Base-by-base conservation (phyloP, 2,888 invertebrate genomes). In the Exephanes ischioxanthus region DNA sequence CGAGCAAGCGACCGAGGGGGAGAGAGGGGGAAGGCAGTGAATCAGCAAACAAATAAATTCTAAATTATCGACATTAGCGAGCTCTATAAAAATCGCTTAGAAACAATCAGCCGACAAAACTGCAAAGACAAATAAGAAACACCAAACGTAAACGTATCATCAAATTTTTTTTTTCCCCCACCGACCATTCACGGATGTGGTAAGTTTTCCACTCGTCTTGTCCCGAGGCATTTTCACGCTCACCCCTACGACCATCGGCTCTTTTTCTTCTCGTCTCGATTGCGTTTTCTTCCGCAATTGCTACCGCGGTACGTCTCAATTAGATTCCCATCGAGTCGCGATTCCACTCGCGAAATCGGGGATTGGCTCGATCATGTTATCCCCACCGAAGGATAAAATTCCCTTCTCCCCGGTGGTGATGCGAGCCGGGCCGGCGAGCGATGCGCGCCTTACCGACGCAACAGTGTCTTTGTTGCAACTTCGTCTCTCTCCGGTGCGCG, bases 351-450 rank as follows among this genome's bases (percentile, higher is more conserved):
- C 19, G 30, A 0, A 22, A 11, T 30, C 84, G 5, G n/a, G 58
- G 82, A 85, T 85, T 85, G 85, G 83, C 79, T 66, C 67, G 67
- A 68, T 67, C 45, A 41, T 14, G 5, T 45, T 55, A 71, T 82
- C 85, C 85, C 85, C 85, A 66, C 82, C 76, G 1, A n/a, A 66
- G 14, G 48, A 76, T 48, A n/a, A 58, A 63, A 79, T 79, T 85
- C 80, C 85, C 83, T 85, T 82, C 78, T 79, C 83, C 51, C 11
- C 53, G 33, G 55, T 41, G n/a, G 33, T 14, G 6, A 33, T 16
- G 71, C 67, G 41, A 22, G 66, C 45, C 26, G 79, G 68, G 53
- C 30, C 66, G 33, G 63, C 51, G 55, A 41, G 58, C 78, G 83
- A 78, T 68, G 71, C 63, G 48, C 45, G 45, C 45, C 14, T 77